Base-by-base conservation (phyloP, 2,797 vertebrate species). In the Tachyglossus aculeatus region DNA sequence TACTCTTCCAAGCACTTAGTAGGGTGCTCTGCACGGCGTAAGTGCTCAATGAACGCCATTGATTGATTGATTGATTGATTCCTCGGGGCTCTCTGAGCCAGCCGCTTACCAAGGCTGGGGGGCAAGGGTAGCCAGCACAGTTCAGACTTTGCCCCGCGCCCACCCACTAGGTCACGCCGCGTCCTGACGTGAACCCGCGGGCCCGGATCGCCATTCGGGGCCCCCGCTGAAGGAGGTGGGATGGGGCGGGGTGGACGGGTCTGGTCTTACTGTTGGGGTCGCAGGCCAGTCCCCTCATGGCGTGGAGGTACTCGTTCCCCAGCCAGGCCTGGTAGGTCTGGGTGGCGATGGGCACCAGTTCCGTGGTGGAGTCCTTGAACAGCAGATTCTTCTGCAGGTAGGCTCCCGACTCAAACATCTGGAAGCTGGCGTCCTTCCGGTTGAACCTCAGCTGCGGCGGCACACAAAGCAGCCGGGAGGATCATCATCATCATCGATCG, bases 301-400 rank as follows among this genome's bases (percentile, higher is more conserved):
- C 93, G 3, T 61, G 87, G 38, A 95, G 77, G 74, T 96, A 99
- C 31, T 79, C 76, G 0, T 24, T 80, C 25, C 96, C 96, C 90
- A 98, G 89, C 97, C 97, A 99, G 0, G 56, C 78, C 65, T 90
- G 85, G 6, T 96, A 95, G 37, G 92, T 93, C 36, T 96, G 93
- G 1, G 75, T 85, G 58, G 84, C 78, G 0, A 89, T 85, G 70
- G 96, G 94, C 31, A 90, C 64, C 7, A 99, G 95, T 36, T 77
- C 77, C 9, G 65, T 77, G 43, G 96, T 93, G 31, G 74, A 55
- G 2, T 98, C 90, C 71, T 94, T 96, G 88, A 99, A 99, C 34
- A 99, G 88, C 45, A 99, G 80, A 41, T 89, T 92, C 74, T 80
- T 89, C 44, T 90, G 89, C 31, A 86, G 53, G 0, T 94, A 99